Percentiles rank a stretch among this genome's conserved stretches.
phyloP scores from a whole-genome alignment of 35 echinoderm and acorn worm genomes.

The Diadema setosum region DNA sequence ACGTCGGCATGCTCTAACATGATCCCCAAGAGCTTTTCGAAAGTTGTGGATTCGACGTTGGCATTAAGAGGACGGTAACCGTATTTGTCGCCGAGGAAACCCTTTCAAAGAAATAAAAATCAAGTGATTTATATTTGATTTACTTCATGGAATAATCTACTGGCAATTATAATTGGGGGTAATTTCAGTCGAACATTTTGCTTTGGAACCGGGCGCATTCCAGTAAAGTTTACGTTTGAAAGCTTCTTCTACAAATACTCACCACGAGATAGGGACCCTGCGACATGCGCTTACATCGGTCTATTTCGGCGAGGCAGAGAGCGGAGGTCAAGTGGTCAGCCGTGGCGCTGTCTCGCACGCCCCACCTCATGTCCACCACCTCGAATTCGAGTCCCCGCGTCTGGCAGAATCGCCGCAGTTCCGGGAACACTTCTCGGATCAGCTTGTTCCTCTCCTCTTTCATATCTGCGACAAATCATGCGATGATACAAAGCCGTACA shows the following conservation, averaged over 20 bases:
- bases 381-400: slow-evolving; percentile 72
- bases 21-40: slow-evolving; percentile 39
- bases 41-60: slow-evolving; percentile 25
- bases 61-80: slow-evolving; percentile 75
- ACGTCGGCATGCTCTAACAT: neutral
- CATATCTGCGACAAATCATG: slow-evolving; percentile 66
- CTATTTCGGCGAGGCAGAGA: slow-evolving; percentile 74
- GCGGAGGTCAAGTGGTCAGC: slow-evolving; percentile 78
- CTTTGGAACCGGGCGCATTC: no score
- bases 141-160: no score
- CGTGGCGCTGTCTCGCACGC: slow-evolving; percentile 64
- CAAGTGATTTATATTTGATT: no score
- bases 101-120: no score
- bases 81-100: slow-evolving; percentile 87
- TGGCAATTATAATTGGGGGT: no score
- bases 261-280: slow-evolving; percentile 86
- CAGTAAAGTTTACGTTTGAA: no score
- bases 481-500: no score
- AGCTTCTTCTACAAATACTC: neutral
- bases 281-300: slow-evolving; percentile 64
- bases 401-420: slow-evolving; percentile 63
- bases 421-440: slow-evolving; percentile 61
- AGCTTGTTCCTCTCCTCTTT: slow-evolving; percentile 68
- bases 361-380: slow-evolving; percentile 89
- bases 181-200: no score